These are phyloP conservation scores for Yasuhikotakia modesta DNA, from an alignment of 2,797 vertebrate genomes.

Conservation along the genomic window DNA sequence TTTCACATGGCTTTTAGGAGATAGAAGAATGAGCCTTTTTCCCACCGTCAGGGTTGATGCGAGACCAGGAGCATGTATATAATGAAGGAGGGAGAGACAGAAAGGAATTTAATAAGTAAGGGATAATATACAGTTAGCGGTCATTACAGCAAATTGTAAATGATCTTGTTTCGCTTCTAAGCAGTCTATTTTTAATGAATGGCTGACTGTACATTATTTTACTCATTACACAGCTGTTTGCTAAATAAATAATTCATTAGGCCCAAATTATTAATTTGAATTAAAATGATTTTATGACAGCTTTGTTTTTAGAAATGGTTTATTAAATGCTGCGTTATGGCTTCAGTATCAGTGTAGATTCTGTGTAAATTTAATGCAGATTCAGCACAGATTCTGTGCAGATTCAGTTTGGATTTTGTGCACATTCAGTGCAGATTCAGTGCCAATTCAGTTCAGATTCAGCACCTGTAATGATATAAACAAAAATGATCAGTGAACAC, in stretches of 20 bases:
- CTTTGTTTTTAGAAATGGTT: neutral
- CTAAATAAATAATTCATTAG: constrained; percentile 8
- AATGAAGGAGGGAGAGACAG: neutral
- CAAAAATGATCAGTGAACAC: neutral
- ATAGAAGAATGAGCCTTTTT: constrained; percentile 36
- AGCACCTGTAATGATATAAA: neutral
- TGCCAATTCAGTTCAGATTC: too few species aligned
- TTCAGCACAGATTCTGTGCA: too few species aligned
- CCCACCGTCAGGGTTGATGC: constrained; percentile 35
- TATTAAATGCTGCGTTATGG: neutral
- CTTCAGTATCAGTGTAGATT: too few species aligned
- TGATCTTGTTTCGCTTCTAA: constrained; percentile 22
- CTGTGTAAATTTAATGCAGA: too few species aligned
- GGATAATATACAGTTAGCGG: constrained; percentile 20
- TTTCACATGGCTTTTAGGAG: constrained; percentile 38
- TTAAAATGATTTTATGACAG: neutral
- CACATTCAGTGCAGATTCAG: too few species aligned
- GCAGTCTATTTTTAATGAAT: constrained; percentile 8
- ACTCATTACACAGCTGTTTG: constrained; percentile 29
- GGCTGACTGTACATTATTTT: constrained; percentile 15
- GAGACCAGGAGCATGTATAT: neutral
- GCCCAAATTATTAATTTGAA: neutral
- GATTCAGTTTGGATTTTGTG: too few species aligned
- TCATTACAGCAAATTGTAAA: constrained; percentile 26
- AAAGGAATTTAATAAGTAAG: constrained; percentile 11